Evolutionary conservation across 2,113 vertebrate species (phyloP).

Genomic region (Seriola aureovittata): DNA sequence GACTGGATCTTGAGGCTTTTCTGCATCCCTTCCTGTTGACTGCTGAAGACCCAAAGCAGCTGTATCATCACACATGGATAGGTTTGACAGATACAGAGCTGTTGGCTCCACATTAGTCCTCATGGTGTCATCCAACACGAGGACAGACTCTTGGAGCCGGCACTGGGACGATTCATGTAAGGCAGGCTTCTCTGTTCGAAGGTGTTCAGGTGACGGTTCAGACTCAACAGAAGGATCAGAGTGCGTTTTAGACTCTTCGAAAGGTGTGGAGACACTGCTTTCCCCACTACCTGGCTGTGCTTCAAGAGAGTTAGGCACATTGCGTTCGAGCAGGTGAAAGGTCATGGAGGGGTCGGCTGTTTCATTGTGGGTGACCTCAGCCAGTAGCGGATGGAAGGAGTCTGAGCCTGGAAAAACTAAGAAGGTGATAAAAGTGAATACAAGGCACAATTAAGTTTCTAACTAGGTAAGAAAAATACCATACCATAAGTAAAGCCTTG

Average conservation of each 20-base stretch:
- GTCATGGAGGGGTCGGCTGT: constrained; percentile 48
- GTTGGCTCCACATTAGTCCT: constrained; percentile 16
- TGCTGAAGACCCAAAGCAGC: not conserved
- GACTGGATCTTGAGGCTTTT: not conserved
- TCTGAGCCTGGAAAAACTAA: constrained; percentile 66
- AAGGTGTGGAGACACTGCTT: not conserved
- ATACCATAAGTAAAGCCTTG: not conserved
- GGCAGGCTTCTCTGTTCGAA: constrained; percentile 37
- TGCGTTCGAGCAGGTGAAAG: constrained; percentile 58
- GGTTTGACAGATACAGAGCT: not conserved
- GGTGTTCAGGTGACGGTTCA: constrained; percentile 62
- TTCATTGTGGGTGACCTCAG: constrained; percentile 82
- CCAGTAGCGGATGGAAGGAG: constrained; percentile 82
- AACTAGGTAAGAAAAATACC: not conserved
- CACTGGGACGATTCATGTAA: constrained; percentile 67
- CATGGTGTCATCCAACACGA: not conserved
- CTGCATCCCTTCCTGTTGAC: not conserved
- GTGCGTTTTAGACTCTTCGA: not conserved
- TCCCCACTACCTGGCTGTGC: not conserved
- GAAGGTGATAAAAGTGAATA: not conserved
- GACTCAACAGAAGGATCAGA: constrained; percentile 13
- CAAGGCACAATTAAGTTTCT: not conserved
- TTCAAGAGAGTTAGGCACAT: not conserved
- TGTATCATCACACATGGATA: not conserved
- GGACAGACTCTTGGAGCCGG: constrained; percentile 50